Evolutionary conservation across 2,888 invertebrate genomes (phyloP), one percentile per base, ranked within the genome.

Genomic region (Aspidapion aeneum): DNA sequence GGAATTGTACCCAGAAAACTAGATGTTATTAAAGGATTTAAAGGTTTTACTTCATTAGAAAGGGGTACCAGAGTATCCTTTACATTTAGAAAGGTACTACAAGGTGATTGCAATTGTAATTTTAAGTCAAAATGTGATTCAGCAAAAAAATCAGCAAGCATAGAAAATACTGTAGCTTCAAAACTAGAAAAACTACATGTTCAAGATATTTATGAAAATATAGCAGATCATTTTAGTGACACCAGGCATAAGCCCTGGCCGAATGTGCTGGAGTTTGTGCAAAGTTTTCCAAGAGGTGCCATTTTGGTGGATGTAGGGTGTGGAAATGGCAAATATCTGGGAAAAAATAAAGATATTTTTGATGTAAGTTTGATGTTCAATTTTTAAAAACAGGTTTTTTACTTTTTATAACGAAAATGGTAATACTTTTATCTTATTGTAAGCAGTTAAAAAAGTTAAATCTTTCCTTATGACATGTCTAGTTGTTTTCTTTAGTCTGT

Each of bases 281-380:
- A 84, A 17, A 82, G 81, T 2, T 86, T 94, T 67, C 77, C 85
- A 0, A 63, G 78, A 0, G 93, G 91, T 0, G 86, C 91, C 1
- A 76, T 96, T 9, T 76, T 98, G 16, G 76, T 96, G 2, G 99
- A 99, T 80, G 87, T 98, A 49, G 99, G 99, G 3, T 97, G 98
- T 79, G 99, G 99, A 9, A 99, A 99, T 82, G 99, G 98, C 51
- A 99, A 99, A 84, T 98, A 99, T 80, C 85, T 99, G 61, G 84
- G 87, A 59, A 75, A 80, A 1, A 86, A 87, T 68, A 73, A 77
- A 48, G 80, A 84, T 67, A 82, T 88, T 58, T 80, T 85, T 70
- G 86, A 89, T 82, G 90, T 90, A 77, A 74, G 74, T 72, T 5
- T 52, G 19, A 48, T n/a, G n/a, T n/a, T n/a, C n/a, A n/a, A n/a